These are phyloP conservation scores for Chrysopilus asiliformis DNA, from an alignment of 2,888 invertebrate species.

Conservation along the genomic window DNA sequence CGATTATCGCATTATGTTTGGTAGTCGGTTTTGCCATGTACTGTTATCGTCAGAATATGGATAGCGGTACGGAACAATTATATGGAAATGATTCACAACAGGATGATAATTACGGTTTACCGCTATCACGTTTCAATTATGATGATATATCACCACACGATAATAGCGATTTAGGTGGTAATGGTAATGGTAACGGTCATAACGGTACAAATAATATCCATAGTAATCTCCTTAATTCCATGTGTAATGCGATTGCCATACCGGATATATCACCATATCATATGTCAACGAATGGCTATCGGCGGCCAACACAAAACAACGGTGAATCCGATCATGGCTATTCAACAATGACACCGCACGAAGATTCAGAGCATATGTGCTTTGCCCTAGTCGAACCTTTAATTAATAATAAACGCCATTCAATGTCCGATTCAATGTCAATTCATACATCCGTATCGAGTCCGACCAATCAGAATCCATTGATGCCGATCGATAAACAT, in stretches of 20 bases:
- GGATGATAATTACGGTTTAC: conserved; percentile 44
- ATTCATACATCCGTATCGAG: conserved; percentile 40
- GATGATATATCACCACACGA: conserved; percentile 44
- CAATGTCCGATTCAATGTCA: conserved; percentile 46
- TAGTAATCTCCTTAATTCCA: conserved; percentile 51
- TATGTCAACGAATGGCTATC: conserved; percentile 57
- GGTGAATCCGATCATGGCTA: conserved; percentile 81
- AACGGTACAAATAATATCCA: conserved; percentile 30
- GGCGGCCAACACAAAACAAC: conserved; percentile 55
- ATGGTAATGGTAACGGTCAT: conserved; percentile 5
- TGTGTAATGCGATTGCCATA: conserved; percentile 48
- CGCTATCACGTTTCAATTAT: conserved; percentile 53
- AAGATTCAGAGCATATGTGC: conserved; percentile 72
- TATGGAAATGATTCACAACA: conserved; percentile 39
- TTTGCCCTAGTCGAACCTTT: conserved; percentile 56
- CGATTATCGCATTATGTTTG: conserved; percentile 66
- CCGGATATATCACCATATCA: conserved; percentile 68
- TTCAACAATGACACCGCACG: conserved; percentile 86
- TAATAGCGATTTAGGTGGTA: conserved; percentile 35
- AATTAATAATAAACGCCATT: conserved; percentile 37
- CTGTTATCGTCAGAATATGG: conserved; percentile 59
- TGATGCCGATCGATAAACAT: neutral
- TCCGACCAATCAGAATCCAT: conserved; percentile 27
- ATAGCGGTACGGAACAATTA: conserved; percentile 35
- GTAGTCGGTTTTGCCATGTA: conserved; percentile 71